phyloP scores from a whole-genome alignment of 2,888 invertebrate species.

The Drosophila atroscutellata region DNA sequence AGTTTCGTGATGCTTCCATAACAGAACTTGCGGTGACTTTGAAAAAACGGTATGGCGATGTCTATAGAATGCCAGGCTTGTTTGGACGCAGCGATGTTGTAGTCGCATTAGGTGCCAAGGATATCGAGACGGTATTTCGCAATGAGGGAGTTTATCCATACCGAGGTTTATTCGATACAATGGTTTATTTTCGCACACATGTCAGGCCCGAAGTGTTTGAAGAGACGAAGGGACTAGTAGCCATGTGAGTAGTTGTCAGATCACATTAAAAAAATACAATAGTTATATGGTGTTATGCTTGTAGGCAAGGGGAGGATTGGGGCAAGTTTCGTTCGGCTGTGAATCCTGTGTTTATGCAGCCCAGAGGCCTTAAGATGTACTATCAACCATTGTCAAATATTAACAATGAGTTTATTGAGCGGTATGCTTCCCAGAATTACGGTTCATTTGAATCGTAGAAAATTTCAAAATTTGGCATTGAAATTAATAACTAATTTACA shows the following conservation, averaged over 20 bases:
- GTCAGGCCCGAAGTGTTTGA: constrained; percentile 56
- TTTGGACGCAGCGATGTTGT: constrained; percentile 79
- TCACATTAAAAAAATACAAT: rapidly evolving
- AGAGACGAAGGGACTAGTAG: constrained; percentile 43
- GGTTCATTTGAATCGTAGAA: background rate
- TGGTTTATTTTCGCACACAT: constrained; percentile 76
- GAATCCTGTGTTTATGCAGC: constrained; percentile 88
- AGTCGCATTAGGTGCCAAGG: constrained; percentile 85
- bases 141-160: constrained; percentile 85
- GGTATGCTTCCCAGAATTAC: constrained; percentile 36
- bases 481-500: background rate
- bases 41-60: constrained; percentile 64
- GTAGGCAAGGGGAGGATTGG: constrained; percentile 88
- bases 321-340: constrained; percentile 85
- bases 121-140: constrained; percentile 85
- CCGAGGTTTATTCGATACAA: constrained; percentile 82
- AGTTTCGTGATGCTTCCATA: constrained; percentile 48
- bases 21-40: constrained; percentile 39
- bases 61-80: constrained; percentile 83
- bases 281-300: background rate
- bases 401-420: constrained; percentile 84
- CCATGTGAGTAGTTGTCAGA: constrained; percentile 38
- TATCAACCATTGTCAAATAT: constrained; percentile 83
- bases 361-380: constrained; percentile 86
- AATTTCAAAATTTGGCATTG: background rate